Percentiles rank a stretch among this genome's conserved stretches.
Evolutionary conservation across 2,797 vertebrate species (phyloP).

Genomic region (Microctenopoma stevenorrisi): DNA sequence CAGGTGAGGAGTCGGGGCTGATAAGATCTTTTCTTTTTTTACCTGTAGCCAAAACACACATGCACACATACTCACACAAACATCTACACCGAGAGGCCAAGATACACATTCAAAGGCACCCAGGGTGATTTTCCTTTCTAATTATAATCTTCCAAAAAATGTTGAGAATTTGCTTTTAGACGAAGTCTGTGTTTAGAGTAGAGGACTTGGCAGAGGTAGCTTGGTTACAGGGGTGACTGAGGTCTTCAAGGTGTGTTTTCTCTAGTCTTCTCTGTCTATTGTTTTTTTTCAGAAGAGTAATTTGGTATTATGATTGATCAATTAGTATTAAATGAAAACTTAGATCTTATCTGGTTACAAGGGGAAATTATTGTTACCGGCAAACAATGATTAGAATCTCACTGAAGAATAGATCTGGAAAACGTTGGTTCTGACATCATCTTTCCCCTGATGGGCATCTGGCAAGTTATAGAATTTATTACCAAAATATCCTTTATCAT

Average conservation of each 20-base stretch:
- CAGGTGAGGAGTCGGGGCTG: conserved; percentile 90
- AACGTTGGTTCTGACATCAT: conserved; percentile 55
- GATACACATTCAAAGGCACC: conserved; percentile 63
- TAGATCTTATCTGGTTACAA: conserved; percentile 25
- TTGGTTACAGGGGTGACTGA: conserved; percentile 54
- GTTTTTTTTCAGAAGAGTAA: conserved; percentile 16
- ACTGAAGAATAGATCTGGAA: background rate
- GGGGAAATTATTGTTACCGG: conserved; percentile 6
- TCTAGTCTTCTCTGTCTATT: background rate
- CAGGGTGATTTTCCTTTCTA: conserved; percentile 85
- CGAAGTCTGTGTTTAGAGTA: conserved; percentile 76
- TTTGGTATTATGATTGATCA: conserved; percentile 30
- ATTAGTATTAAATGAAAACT: conserved; percentile 42
- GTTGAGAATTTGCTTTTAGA: conserved; percentile 83
- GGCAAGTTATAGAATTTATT: conserved; percentile 58
- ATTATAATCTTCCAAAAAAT: conserved; percentile 88
- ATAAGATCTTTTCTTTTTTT: conserved; percentile 89
- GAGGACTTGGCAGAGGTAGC: conserved; percentile 40
- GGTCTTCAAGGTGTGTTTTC: conserved; percentile 53
- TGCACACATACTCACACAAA: conserved; percentile 53
- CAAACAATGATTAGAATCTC: conserved; percentile 28
- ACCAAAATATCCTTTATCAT: conserved; percentile 44
- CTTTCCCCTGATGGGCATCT: conserved; percentile 47
- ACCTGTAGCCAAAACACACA: conserved; percentile 86
- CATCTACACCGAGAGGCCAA: conserved; percentile 52